Conservation (phyloP, 2,888 invertebrate genomes). For the Andrena bucephala region DNA sequence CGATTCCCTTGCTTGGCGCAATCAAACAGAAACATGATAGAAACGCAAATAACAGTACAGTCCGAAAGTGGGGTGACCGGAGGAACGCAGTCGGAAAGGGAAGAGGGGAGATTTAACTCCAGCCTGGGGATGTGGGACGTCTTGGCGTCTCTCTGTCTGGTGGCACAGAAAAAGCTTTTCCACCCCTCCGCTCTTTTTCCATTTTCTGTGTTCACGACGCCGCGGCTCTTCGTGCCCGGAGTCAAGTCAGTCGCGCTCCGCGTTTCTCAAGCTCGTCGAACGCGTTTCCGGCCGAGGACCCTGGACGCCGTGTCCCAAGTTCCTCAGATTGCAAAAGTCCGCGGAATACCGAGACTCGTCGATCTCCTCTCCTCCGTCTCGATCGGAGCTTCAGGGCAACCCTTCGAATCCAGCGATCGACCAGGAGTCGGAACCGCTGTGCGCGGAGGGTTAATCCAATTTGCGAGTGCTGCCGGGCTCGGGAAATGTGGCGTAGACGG, state of each 20-base stretch:
- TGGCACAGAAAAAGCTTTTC: slow-evolving; percentile 69
- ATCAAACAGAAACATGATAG: slow-evolving; percentile 38
- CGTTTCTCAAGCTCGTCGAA: neutral
- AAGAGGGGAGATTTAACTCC: slow-evolving; percentile 25
- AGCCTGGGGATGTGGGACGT: slow-evolving; percentile 68
- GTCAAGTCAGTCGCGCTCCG: neutral
- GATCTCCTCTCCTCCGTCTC: too few relatives aligned
- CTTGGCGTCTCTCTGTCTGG: slow-evolving; percentile 73
- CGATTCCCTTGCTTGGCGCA: neutral
- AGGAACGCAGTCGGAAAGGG: neutral
- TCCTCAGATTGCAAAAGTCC: neutral
- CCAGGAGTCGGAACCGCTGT: neutral
- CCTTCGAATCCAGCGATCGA: neutral
- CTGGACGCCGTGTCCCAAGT: neutral
- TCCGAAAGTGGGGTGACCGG: neutral
- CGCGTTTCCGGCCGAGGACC: slow-evolving; percentile 18
- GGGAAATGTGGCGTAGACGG: neutral
- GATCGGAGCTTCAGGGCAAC: neutral
- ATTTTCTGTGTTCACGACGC: neutral
- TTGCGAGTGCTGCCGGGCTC: too few relatives aligned
- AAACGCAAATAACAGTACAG: slow-evolving; percentile 22
- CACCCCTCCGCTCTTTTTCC: neutral
- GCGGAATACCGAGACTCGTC: too few relatives aligned
- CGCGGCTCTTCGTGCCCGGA: slow-evolving; percentile 10
- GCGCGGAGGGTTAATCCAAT: too few relatives aligned